phyloP scores from a whole-genome alignment of 1,140 invertebrate genomes.

The Harpegnathos saltator region DNA sequence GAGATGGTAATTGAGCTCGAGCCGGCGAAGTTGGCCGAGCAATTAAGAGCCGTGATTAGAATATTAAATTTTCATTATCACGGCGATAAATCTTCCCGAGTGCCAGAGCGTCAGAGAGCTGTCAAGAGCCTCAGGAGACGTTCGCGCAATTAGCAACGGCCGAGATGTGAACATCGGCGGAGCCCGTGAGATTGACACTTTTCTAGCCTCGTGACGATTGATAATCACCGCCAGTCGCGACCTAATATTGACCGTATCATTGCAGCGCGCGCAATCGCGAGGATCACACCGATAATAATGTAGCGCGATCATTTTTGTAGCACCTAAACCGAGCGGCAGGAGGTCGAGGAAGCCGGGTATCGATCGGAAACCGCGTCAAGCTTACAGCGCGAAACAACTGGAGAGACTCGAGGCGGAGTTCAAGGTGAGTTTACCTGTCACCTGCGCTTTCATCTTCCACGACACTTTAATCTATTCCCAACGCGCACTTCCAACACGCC shows the following conservation, averaged over 20 bases:
- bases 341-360: constrained; percentile 93
- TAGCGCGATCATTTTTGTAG: constrained; percentile 84
- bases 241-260: too few species aligned
- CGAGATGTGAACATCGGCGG: background rate
- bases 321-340: constrained; percentile 91
- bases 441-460: too few species aligned
- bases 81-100: constrained; percentile 64
- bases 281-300: background rate
- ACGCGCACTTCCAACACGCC: background rate
- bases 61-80: constrained; percentile 77
- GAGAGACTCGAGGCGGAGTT: constrained; percentile 96
- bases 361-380: constrained; percentile 97
- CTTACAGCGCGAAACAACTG: constrained; percentile 97
- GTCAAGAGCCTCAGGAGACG: constrained; percentile 5
- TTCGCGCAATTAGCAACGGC: constrained; percentile 2
- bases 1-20: constrained; percentile 74
- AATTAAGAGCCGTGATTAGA: constrained; percentile 72
- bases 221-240: constrained; percentile 13
- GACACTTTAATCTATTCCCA: background rate
- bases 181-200: background rate
- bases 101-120: constrained; percentile 19
- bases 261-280: background rate
- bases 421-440: too few species aligned
- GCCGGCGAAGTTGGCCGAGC: constrained; percentile 61
- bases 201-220: background rate